phyloP scores from a whole-genome alignment of 2,888 invertebrate genomes.

The Drosophila paramelanica region DNA sequence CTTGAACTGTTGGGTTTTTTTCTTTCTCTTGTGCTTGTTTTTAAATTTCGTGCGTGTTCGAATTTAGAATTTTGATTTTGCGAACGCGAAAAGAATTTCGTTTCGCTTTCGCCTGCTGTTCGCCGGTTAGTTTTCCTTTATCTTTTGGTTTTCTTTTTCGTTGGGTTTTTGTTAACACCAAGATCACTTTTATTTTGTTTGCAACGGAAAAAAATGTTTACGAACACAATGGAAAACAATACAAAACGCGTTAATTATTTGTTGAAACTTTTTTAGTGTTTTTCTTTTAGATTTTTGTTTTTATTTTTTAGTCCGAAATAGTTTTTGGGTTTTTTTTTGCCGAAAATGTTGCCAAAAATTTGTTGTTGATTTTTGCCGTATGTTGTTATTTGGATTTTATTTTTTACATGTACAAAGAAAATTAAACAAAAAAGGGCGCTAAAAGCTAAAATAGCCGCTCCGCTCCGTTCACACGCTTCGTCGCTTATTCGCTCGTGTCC shows the following conservation, averaged over 20 bases:
- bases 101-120: constrained; percentile 51
- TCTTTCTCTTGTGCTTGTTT: constrained; percentile 18
- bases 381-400: constrained; percentile 36
- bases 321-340: constrained; percentile 47
- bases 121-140: constrained; percentile 48
- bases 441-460: constrained; percentile 83
- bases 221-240: constrained; percentile 71
- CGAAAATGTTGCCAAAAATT: constrained; percentile 64
- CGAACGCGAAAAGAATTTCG: constrained; percentile 50
- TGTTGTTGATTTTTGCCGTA: constrained; percentile 45
- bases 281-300: constrained; percentile 25
- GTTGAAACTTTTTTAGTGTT: constrained; percentile 22
- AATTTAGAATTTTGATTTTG: constrained; percentile 78
- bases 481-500: constrained; percentile 76
- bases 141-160: constrained; percentile 8
- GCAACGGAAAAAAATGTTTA: constrained; percentile 71
- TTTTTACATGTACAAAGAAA: constrained; percentile 66
- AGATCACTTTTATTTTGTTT: constrained; percentile 56
- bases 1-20: constrained; percentile 35
- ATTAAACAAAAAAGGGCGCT: constrained; percentile 83
- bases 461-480: constrained; percentile 80
- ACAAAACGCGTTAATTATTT: constrained; percentile 57
- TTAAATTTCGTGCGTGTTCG: constrained; percentile 38
- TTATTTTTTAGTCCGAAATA: constrained; percentile 63
- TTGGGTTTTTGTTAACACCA: constrained; percentile 38